Evolutionary conservation across 1,140 invertebrate genomes (phyloP).

Genomic region (Anastrepha obliqua): DNA sequence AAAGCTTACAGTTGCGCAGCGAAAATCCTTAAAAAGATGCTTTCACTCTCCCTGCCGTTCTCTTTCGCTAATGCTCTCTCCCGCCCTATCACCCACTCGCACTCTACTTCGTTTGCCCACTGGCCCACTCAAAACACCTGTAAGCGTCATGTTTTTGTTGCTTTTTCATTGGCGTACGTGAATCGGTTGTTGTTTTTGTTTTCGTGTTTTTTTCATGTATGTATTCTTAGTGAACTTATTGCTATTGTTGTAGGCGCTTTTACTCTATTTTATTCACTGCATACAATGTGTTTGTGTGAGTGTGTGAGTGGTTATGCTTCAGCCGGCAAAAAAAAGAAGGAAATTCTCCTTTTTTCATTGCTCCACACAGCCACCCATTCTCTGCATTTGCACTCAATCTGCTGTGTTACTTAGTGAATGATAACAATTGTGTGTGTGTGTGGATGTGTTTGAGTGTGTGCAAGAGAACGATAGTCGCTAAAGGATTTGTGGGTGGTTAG

Average conservation of each 20-base stretch:
- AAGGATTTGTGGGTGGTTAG: slow-evolving; percentile 6
- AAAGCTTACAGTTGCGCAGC: not conserved
- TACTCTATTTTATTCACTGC: not conserved
- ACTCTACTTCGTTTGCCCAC: not conserved
- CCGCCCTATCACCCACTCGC: not conserved
- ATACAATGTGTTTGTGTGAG: not conserved
- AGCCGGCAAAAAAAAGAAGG: slow-evolving; percentile 29
- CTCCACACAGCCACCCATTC: not conserved
- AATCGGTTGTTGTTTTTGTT: not conserved
- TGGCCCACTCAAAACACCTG: slow-evolving; percentile 33
- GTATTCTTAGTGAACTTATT: not conserved
- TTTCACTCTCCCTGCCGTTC: not conserved
- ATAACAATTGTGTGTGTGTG: not conserved
- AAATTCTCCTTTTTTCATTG: not conserved
- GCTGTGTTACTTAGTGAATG: not conserved
- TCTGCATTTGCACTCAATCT: not conserved
- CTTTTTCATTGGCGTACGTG: not conserved
- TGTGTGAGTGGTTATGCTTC: not conserved
- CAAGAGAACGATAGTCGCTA: not conserved
- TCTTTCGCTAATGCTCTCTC: not conserved
- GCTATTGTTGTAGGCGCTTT: not conserved
- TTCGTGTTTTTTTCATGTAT: slow-evolving; percentile 3
- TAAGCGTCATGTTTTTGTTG: slow-evolving; percentile 49
- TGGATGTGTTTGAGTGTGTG: not conserved
- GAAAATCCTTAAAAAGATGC: slow-evolving; percentile 24